Conservation (phyloP, 1,140 invertebrate genomes). For the Hyphantria cunea region DNA sequence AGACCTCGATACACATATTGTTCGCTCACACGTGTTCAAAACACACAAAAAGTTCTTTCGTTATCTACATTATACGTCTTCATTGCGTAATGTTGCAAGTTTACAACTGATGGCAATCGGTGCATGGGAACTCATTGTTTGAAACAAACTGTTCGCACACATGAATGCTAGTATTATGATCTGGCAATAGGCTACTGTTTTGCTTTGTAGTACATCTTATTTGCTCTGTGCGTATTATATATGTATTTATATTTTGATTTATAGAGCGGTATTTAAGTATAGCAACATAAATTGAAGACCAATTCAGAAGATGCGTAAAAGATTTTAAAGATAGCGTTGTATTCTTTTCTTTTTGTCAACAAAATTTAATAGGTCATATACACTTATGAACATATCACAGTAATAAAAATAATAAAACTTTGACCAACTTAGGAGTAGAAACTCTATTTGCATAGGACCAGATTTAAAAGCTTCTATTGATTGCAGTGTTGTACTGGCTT, state of each 20-base stretch:
- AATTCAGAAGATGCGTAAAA: too few species aligned
- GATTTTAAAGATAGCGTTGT: too few species aligned
- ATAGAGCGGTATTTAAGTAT: not conserved
- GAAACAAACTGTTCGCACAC: constrained; percentile 69
- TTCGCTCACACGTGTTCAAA: constrained; percentile 61
- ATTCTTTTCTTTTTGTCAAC: too few species aligned
- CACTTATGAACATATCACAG: too few species aligned
- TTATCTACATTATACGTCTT: constrained; percentile 71
- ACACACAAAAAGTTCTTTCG: constrained; percentile 66
- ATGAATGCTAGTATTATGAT: constrained; percentile 58
- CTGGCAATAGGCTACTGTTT: constrained; percentile 11
- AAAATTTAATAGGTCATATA: too few species aligned
- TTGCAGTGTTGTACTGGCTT: too few species aligned
- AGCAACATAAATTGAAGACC: too few species aligned
- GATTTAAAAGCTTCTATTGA: too few species aligned
- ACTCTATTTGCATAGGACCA: too few species aligned
- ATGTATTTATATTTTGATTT: not conserved
- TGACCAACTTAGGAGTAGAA: too few species aligned
- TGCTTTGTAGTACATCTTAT: not conserved
- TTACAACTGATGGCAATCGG: constrained; percentile 70
- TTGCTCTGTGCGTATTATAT: not conserved
- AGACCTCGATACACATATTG: constrained; percentile 48
- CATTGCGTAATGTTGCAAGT: constrained; percentile 65
- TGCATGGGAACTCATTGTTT: constrained; percentile 75
- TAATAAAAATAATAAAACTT: too few species aligned